phyloP scores from a whole-genome alignment of 2,888 invertebrate genomes.

The Drosophila macrothrix region DNA sequence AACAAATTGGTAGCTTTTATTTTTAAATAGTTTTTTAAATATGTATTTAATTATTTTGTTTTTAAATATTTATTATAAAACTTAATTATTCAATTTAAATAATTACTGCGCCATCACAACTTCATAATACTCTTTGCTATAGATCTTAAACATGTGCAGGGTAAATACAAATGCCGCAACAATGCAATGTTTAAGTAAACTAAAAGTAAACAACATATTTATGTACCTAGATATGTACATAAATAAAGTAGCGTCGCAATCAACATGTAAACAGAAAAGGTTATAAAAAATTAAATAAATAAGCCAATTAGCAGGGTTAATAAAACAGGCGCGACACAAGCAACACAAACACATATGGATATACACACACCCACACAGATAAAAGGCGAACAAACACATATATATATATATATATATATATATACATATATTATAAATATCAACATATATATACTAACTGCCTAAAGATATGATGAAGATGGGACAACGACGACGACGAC shows the following conservation, averaged over 20 bases:
- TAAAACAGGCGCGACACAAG: slow-evolving; percentile 42
- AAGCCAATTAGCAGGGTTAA: slow-evolving; percentile 61
- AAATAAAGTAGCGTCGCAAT: slow-evolving; percentile 52
- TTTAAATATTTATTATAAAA: background rate
- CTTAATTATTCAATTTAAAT: background rate
- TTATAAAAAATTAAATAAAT: slow-evolving; percentile 68
- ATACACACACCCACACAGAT: slow-evolving; percentile 26
- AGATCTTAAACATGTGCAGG: background rate
- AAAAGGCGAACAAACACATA: slow-evolving; percentile 1
- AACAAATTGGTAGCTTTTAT: background rate
- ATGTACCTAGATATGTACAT: background rate
- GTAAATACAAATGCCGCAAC: background rate
- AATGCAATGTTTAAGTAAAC: slow-evolving; percentile 7
- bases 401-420: slow-evolving; percentile 11
- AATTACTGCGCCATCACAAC: background rate
- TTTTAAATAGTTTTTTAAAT: background rate
- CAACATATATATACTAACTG: slow-evolving; percentile 9
- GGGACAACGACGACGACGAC: slow-evolving; percentile 34
- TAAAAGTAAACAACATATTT: background rate
- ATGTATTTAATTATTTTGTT: background rate
- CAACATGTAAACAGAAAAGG: slow-evolving; percentile 67
- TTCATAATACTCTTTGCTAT: background rate
- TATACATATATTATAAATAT: slow-evolving; percentile 7
- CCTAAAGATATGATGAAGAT: slow-evolving; percentile 67
- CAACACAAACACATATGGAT: slow-evolving; percentile 30